Evolutionary conservation across 1,140 invertebrate species (phyloP), one percentile per base, ranked within the genome.

Genomic region (Zaprionus inermis): DNA sequence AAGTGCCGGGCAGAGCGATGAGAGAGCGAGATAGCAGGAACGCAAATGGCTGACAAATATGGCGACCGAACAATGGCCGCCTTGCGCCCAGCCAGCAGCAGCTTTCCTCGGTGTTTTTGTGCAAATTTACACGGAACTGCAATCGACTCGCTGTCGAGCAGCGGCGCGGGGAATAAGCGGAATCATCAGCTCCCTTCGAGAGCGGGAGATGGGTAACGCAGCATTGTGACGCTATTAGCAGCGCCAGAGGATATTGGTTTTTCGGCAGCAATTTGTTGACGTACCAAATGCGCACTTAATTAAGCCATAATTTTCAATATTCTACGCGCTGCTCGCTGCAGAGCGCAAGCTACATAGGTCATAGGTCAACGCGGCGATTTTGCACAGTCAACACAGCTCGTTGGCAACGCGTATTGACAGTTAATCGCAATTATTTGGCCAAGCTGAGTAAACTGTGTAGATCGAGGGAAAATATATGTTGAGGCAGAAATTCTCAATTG

Each of bases 301-400:
- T 82, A 82, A 85, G 83, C 82, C 70, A 72, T 88, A 81, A 88
- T 86, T 86, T 86, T 76, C 72, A 79, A 78, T 78, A 84, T 79
- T 52, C 73, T 70, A 63, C 65, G 60, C 49, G 38, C 9, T 51
- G 49, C 10, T 34, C 12, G 12, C 5, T 5, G 36, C 12, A 14
- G n/a, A 65, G 30, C 52, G 30, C 30, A 32, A 32, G 30, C 30
- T 32, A 9, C 5, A 5, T 41, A 66, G 66, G 38, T 64, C 55
- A 20, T 20, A 4, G 30, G 38, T 63, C 54, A 20, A 30, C 22
- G 20, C 22, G 36, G 12, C 30, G n/a, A 24, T 46, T 51, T 22
- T 24, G 36, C 32, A 14, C 46, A 30, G 20, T 16, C 30, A 67
- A 36, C 30, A 56, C 38, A 44, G 38, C 38, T 44, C 14, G n/a